phyloP scores from a whole-genome alignment of 2,797 vertebrate species.

The Falco cherrug region DNA sequence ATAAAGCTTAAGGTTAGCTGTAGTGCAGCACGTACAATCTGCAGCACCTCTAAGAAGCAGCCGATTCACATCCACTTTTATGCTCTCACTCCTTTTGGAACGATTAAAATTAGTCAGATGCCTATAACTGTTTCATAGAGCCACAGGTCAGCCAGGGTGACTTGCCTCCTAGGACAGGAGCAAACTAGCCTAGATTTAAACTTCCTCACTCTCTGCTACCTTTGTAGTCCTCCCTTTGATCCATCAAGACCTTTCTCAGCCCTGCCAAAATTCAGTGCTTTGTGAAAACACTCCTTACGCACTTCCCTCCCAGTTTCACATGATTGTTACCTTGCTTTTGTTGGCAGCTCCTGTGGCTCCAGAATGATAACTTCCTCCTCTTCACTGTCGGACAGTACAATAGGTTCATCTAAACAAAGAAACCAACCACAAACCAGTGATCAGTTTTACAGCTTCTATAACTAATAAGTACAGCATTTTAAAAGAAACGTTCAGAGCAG shows the following conservation, averaged over 20 bases:
- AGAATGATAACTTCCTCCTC: conserved; percentile 94
- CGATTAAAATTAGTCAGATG: neutral
- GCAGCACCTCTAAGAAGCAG: neutral
- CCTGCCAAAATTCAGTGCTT: neutral
- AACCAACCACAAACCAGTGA: neutral
- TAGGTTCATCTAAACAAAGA: conserved; percentile 77
- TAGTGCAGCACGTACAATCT: rapidly evolving
- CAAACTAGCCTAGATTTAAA: neutral
- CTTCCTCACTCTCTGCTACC: rapidly evolving
- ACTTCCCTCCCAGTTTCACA: neutral
- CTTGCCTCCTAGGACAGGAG: too few species aligned
- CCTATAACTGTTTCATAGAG: rapidly evolving
- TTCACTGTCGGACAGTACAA: conserved; percentile 92
- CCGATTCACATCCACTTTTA: neutral
- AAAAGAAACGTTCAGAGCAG: neutral
- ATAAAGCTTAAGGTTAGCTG: neutral
- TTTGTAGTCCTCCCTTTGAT: neutral
- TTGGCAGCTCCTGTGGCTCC: conserved; percentile 75
- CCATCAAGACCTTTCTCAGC: neutral
- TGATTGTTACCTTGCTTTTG: conserved; percentile 70
- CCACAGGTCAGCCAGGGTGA: neutral
- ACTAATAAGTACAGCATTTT: neutral
- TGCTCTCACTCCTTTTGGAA: neutral
- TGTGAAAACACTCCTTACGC: neutral
- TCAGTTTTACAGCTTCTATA: neutral